Base-by-base conservation (phyloP, 2,113 vertebrate genomes). In the Dunckerocampus dactyliophorus region DNA sequence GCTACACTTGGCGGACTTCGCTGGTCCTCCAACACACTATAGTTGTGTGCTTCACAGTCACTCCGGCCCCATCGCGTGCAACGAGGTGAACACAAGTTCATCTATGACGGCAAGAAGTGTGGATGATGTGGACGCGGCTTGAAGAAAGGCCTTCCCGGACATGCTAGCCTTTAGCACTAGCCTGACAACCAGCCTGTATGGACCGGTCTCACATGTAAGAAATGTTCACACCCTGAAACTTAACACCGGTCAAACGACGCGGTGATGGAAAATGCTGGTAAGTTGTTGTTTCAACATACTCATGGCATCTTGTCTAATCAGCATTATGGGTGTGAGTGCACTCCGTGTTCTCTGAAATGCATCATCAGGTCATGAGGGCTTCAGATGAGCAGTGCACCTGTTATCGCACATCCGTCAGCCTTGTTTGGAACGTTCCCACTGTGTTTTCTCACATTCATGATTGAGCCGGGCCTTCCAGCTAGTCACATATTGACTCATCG, bases 221-320 rank as follows among this genome's bases (percentile, higher is more conserved):
- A n/a, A n/a, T n/a, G n/a, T n/a, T n/a, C n/a, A n/a, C n/a, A n/a
- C n/a, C 37, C 42, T 15, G 54, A 76, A 79, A 76, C 14, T 28
- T 46, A 59, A 71, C 14, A 9, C 34, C 42, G 34, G 47, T 21
- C 24, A 48, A 4, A 3, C 2, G 54, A 24, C 9, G 21, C 21
- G 31, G 65, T n/a, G 61, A 69, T 77, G 67, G 75, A 80, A 83
- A 84, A 80, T 67, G 59, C 72, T 50, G 43, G 47, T 28, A 28
- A 65, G 37, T 55, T 42, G 24, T 46, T 71, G 70, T 81, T 80
- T 69, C 24, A 28, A 39, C n/a, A 56, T 58, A 58, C 46, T 28
- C 60, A 75, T 80, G n/a, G 24, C 43, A 79, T 85, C 73, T 62
- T 62, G 75, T 65, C 62, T 60, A 34, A 68, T 82, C 74, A 77